Base-by-base conservation (phyloP, 1,140 invertebrate genomes). In the Trachymyrmex cornetzi region DNA sequence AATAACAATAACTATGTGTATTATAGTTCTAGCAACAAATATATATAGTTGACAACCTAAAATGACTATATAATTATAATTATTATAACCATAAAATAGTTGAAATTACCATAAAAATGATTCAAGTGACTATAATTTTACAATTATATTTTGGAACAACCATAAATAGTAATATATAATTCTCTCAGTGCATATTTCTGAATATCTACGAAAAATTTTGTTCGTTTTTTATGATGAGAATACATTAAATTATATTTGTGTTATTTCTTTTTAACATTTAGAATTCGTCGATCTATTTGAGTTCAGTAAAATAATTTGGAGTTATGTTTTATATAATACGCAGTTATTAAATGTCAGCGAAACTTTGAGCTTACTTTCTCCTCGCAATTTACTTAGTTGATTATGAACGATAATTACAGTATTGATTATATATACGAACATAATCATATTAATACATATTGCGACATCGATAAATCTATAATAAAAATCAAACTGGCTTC, bases 381-480 rank as follows among this genome's bases (percentile, higher is more conserved):
- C 38, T 48, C 27, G 16, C 55, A 61, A 48, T 64, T 82, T 19
- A 30, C 38, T 30, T 7, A 50, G 38, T 22, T n/a, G 79, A 81
- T 71, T 72, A 14, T 30, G 19, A 50, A 74, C 3, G 24, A 34
- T 48, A 48, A 61, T 67, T 61, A 12, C 16, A 22, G 30, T 19
- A 50, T 59, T 48, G 38, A 82, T 82, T 61, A 61, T 72, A 59
- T 27, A 67, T 38, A 44, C 77, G 27, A 34, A 30, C 16, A 69
- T 61, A 48, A 61, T 82, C 24, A 74, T 22, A 82, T 82, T 14
- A 38, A 5, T 19, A 59, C 11, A 61, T 22, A 12, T 44, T 44
- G 22, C 12, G 55, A 44, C 79, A 81, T 82, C 79, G 12, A 74
- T 82, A 61, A 82, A 61, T 82, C 19, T 61, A 44, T 14, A 16